Evolutionary conservation across 2,113 vertebrate species (phyloP).

Genomic region (Lonchura striata): DNA sequence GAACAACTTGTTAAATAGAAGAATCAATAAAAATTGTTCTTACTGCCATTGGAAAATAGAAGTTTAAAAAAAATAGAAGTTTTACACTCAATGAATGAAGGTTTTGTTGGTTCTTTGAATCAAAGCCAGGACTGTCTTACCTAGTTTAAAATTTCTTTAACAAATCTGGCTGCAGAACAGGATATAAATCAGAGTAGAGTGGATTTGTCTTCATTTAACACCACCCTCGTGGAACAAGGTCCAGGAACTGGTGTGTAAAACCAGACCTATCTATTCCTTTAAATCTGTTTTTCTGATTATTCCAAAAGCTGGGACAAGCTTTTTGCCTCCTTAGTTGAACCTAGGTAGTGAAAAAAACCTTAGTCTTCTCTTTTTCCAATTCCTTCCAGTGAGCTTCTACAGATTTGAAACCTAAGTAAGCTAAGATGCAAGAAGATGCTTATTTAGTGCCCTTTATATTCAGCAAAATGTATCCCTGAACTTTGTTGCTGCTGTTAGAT

Average conservation of each 20-base stretch:
- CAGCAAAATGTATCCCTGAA: neutral
- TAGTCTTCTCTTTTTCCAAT: neutral
- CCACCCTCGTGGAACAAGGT: neutral
- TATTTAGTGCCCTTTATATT: neutral
- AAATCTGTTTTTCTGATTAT: neutral
- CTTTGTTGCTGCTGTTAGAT: neutral
- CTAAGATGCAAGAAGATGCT: neutral
- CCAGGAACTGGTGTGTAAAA: neutral
- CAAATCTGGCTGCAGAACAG: slow-evolving; percentile 14
- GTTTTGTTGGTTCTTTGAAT: slow-evolving; percentile 58
- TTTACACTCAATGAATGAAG: neutral
- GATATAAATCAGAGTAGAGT: slow-evolving; percentile 4
- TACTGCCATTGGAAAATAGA: neutral
- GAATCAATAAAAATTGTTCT: neutral
- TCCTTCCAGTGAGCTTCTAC: neutral
- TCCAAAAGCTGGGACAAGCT: neutral
- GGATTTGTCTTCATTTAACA: slow-evolving; percentile 28
- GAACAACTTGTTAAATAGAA: neutral
- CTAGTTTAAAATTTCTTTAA: slow-evolving; percentile 40
- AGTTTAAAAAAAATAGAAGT: neutral
- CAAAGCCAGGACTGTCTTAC: slow-evolving; percentile 46
- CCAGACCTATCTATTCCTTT: neutral
- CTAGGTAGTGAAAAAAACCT: neutral
- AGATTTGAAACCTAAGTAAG: neutral
- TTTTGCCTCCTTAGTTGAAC: neutral